Percentiles rank a stretch among this genome's conserved stretches.
phyloP scores from a whole-genome alignment of 2,797 vertebrate genomes.

The Diglossa cyanea region DNA sequence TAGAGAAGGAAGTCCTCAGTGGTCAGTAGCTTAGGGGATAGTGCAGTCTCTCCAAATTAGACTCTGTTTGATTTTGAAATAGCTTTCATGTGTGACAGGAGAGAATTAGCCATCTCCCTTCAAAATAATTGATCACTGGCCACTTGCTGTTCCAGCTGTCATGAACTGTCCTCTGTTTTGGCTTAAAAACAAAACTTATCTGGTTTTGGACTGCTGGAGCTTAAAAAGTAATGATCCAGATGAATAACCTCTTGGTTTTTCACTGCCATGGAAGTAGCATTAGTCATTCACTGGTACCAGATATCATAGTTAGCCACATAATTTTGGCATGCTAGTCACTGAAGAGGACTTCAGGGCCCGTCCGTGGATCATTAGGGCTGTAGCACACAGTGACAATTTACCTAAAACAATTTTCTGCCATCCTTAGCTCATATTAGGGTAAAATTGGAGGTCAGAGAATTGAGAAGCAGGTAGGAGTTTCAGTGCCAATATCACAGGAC shows the following conservation, averaged over 20 bases:
- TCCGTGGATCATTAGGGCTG: background rate
- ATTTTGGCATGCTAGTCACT: background rate
- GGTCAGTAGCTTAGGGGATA: background rate
- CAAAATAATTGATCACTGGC: background rate
- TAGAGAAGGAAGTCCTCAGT: background rate
- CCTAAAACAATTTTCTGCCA: background rate
- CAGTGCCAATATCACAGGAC: background rate
- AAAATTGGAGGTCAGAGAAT: background rate
- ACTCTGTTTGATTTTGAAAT: slow-evolving; percentile 23
- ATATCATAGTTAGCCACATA: background rate
- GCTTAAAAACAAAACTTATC: background rate
- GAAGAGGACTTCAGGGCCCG: background rate
- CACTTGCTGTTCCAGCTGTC: slow-evolving; percentile 13
- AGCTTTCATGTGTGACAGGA: background rate
- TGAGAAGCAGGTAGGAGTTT: background rate
- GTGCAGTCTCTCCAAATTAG: background rate
- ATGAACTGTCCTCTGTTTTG: background rate
- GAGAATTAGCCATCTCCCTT: slow-evolving; percentile 7
- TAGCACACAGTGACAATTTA: background rate
- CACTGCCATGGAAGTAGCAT: background rate
- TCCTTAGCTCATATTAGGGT: background rate
- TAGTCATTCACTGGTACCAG: background rate
- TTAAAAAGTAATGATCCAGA: slow-evolving; percentile 6
- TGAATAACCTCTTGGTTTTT: background rate
- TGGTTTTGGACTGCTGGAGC: background rate